Conservation (phyloP, 2,113 vertebrate genomes). For the Baryphthengus martii region DNA sequence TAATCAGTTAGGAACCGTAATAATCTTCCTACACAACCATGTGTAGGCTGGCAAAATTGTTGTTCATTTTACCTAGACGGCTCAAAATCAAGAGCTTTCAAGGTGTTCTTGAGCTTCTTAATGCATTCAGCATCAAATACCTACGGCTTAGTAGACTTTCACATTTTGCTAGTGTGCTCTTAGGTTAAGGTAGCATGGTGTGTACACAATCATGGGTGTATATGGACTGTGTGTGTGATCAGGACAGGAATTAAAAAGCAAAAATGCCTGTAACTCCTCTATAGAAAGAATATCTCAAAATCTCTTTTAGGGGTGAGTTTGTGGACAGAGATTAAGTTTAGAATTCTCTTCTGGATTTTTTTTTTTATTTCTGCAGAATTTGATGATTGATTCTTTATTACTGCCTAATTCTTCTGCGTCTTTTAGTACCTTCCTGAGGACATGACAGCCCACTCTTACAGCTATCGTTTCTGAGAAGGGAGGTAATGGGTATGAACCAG, state of each 20-base stretch:
- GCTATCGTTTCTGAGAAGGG: not conserved
- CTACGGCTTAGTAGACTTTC: not conserved
- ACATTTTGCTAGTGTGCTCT: not conserved
- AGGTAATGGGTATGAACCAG: not conserved
- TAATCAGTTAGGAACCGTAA: constrained; percentile 29
- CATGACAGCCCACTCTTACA: not conserved
- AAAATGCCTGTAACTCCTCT: not conserved
- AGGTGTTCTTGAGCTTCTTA: not conserved
- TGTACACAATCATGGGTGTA: not conserved
- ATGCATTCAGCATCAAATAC: not conserved
- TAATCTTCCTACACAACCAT: constrained; percentile 18
- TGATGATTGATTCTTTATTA: not conserved
- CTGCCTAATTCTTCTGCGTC: not conserved
- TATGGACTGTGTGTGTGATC: not conserved
- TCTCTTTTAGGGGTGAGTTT: not conserved
- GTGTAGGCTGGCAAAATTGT: constrained; percentile 23
- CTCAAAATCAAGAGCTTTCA: constrained; percentile 8
- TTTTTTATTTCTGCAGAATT: not conserved
- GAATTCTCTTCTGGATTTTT: not conserved
- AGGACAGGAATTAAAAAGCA: not conserved
- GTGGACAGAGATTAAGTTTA: not conserved
- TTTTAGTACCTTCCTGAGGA: not conserved
- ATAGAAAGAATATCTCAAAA: not conserved
- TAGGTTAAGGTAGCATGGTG: not conserved
- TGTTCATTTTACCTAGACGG: constrained; percentile 26